Conservation (phyloP, 2,797 vertebrate genomes). For the Pseudomugil gertrudae region DNA sequence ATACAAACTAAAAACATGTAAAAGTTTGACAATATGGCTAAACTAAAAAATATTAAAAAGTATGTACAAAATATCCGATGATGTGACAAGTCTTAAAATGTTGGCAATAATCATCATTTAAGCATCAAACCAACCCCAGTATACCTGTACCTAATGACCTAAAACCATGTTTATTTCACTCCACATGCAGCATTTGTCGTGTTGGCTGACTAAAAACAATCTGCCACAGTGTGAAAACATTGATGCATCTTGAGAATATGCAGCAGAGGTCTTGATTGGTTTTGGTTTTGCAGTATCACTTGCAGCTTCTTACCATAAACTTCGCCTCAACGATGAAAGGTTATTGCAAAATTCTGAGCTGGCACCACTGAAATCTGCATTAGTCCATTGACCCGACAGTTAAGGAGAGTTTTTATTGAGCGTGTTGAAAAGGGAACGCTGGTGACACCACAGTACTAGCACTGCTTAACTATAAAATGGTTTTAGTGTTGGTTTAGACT, state of each 20-base stretch:
- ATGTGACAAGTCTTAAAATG: neutral
- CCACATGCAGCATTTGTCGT: slow-evolving; percentile 39
- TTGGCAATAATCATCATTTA: slow-evolving; percentile 40
- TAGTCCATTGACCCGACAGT: slow-evolving; percentile 50
- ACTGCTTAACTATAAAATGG: slow-evolving; percentile 40
- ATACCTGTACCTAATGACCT: slow-evolving; percentile 29
- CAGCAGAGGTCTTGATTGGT: slow-evolving; percentile 30
- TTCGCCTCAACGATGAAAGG: slow-evolving; percentile 34
- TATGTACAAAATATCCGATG: neutral
- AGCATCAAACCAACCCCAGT: slow-evolving; percentile 37
- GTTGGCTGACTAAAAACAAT: slow-evolving; percentile 27
- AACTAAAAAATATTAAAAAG: slow-evolving; percentile 15
- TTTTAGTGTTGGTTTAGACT: slow-evolving; percentile 53
- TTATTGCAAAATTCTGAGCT: slow-evolving; percentile 68
- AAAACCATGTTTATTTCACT: slow-evolving; percentile 1
- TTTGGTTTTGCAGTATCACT: slow-evolving; percentile 45
- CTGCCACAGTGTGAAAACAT: slow-evolving; percentile 29
- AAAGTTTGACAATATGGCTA: neutral
- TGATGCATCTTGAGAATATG: slow-evolving; percentile 28
- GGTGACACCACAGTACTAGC: slow-evolving; percentile 56
- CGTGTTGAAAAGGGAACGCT: slow-evolving; percentile 50
- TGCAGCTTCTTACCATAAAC: slow-evolving; percentile 30
- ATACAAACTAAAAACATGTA: slow-evolving; percentile 14
- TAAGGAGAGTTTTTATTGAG: slow-evolving; percentile 28
- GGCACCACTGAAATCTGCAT: slow-evolving; percentile 48